A percentile compares a stretch with the other conserved stretches of the same genome.
These are phyloP conservation scores for Hylaea fasciaria DNA, from an alignment of 2,888 invertebrate genomes.

Conservation along the genomic window DNA sequence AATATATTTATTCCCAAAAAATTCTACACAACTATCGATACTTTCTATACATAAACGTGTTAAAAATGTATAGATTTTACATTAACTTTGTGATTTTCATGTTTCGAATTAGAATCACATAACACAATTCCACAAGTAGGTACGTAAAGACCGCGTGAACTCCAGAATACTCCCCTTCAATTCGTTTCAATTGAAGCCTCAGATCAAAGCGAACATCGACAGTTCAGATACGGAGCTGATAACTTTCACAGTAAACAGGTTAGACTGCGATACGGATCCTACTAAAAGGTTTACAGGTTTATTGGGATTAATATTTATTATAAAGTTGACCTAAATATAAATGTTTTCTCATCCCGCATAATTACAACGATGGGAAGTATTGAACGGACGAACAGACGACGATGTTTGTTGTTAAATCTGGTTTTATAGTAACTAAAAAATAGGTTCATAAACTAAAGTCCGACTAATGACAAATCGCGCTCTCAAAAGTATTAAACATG, in stretches of 20 bases:
- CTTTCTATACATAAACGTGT: too few relatives aligned
- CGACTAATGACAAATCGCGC: too few relatives aligned
- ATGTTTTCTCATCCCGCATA: not conserved
- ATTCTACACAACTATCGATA: too few relatives aligned
- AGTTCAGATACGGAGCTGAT: conserved; percentile 54
- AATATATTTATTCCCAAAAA: too few relatives aligned
- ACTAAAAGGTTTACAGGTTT: conserved; percentile 23
- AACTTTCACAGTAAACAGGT: conserved; percentile 53
- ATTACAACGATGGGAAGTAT: not conserved
- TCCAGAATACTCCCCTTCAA: conserved; percentile 44
- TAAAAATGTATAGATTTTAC: too few relatives aligned
- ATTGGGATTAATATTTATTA: conserved; percentile 14
- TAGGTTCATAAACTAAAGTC: too few relatives aligned
- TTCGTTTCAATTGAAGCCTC: conserved; percentile 53
- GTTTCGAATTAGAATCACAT: too few relatives aligned
- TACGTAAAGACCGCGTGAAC: not conserved
- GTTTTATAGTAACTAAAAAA: too few relatives aligned
- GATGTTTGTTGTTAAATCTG: too few relatives aligned
- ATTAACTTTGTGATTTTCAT: too few relatives aligned
- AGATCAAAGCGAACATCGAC: conserved; percentile 65
- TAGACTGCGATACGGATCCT: conserved; percentile 37
- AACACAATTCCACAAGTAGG: not conserved
- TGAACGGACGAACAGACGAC: too few relatives aligned
- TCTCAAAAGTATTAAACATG: too few relatives aligned
- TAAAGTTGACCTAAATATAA: not conserved